Percentiles rank a stretch among this genome's conserved stretches.
Evolutionary conservation across 2,797 vertebrate species (phyloP).

Genomic region (Protosalanx chinensis): DNA sequence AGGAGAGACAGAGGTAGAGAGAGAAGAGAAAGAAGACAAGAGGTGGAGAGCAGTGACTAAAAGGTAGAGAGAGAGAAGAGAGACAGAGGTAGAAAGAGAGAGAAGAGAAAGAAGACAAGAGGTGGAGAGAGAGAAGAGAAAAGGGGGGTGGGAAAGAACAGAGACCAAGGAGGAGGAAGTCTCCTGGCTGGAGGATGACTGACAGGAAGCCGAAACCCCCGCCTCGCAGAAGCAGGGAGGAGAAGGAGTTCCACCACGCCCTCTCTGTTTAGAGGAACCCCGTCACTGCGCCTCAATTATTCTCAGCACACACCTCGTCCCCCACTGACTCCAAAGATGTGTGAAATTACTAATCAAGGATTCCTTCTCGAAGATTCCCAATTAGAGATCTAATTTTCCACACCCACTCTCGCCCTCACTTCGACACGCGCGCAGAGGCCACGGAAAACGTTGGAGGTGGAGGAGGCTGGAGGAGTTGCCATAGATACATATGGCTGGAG

Average conservation of each 20-base stretch:
- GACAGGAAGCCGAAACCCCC: no score
- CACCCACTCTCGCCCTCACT: slow-evolving; percentile 56
- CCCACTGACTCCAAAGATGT: slow-evolving; percentile 42
- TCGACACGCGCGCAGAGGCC: slow-evolving; percentile 62
- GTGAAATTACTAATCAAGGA: slow-evolving; percentile 66
- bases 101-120: no score
- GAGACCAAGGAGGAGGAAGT: no score
- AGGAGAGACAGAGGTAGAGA: neutral
- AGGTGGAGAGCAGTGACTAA: neutral
- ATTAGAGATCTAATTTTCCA: slow-evolving; percentile 76
- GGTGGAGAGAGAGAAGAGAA: neutral
- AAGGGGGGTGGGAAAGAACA: no score
- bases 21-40: neutral
- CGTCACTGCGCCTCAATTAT: slow-evolving; percentile 36
- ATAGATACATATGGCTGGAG: slow-evolving; percentile 59
- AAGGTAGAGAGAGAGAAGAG: neutral
- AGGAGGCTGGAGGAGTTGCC: slow-evolving; percentile 52
- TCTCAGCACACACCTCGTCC: slow-evolving; percentile 39
- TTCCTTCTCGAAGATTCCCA: slow-evolving; percentile 69
- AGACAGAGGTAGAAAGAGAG: no score
- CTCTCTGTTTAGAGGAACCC: slow-evolving; percentile 21
- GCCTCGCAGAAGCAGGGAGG: neutral
- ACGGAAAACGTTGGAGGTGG: slow-evolving; percentile 57
- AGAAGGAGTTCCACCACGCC: neutral
- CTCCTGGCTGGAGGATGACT: no score